Evolutionary conservation across 92 coral and sea anemone genomes (phyloP), one percentile per base, ranked within the genome.

Genomic region (Diadumene lineata): DNA sequence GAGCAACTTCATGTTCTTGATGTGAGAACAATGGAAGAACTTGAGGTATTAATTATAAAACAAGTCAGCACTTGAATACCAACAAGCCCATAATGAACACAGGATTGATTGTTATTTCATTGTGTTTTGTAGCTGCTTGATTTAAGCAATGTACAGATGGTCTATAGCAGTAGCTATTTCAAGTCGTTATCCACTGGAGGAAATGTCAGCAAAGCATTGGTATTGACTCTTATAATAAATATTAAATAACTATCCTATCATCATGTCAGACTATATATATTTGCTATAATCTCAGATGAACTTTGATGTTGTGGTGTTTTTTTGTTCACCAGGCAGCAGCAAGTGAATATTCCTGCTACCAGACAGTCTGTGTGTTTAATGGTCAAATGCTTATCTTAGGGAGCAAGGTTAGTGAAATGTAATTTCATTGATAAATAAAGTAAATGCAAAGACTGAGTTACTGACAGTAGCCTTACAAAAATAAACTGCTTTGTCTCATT

Each of bases 291-390:
- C n/a, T n/a, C n/a, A n/a, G n/a, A n/a, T n/a, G n/a, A n/a, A n/a
- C n/a, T n/a, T n/a, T n/a, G n/a, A n/a, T n/a, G 48, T 38, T 38
- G 7, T 38, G 48, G 13, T 13, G 13, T 38, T 13, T 38, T 43
- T 19, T 68, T 15, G 25, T 32, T 30, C 69, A 38, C 7, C 34
- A 91, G 97, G 97, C 92, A 11, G 88, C 91, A 11, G 97, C 98
- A 11, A 94, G 98, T 79, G 98, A 94, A 25, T 93, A 94, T 68
- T 91, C 98, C 2, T 94, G 98, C 73, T 94, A 94, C 60, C 98
- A 94, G 67, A 88, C 98, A 24, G 84, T 83, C 18, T 82, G 60
- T 23, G 91, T 92, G 19, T 94, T 88, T 48, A 94, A 94, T 86
- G 97, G 97, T 27, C 98, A 94, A 68, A 84, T 85, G 75, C 65